phyloP scores from a whole-genome alignment of 2,113 vertebrate genomes.

The Phaethon lepturus region DNA sequence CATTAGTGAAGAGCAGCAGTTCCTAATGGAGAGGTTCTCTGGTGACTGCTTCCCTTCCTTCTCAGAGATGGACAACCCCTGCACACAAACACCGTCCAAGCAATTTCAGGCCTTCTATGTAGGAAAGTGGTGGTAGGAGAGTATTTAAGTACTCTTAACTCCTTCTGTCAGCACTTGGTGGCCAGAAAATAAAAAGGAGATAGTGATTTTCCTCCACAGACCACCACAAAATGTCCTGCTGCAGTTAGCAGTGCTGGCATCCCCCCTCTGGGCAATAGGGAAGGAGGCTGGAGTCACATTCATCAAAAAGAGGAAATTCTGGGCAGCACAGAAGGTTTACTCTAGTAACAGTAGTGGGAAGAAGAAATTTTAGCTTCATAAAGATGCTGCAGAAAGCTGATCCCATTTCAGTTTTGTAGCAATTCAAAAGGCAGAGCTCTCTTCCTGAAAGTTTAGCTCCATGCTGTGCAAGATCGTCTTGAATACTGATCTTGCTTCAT shows the following conservation, averaged over 20 bases:
- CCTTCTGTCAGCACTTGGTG: neutral
- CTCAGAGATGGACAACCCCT: neutral
- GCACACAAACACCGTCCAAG: neutral
- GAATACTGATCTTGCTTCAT: neutral
- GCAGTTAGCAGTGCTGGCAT: neutral
- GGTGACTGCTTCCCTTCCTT: neutral
- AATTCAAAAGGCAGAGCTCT: neutral
- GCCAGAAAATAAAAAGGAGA: neutral
- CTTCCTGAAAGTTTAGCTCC: neutral
- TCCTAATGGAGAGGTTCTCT: neutral
- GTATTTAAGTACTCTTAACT: neutral
- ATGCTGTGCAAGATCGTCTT: neutral
- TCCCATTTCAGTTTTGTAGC: neutral
- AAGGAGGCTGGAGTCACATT: neutral
- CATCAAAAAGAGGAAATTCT: neutral
- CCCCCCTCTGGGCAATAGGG: neutral
- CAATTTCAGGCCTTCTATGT: neutral
- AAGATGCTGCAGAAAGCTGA: neutral
- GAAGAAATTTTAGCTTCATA: neutral
- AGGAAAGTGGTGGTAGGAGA: neutral
- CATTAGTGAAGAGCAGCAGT: neutral
- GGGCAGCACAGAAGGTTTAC: neutral
- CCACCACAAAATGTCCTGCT: neutral
- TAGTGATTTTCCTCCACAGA: neutral
- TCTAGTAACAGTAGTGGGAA: neutral